Base-by-base conservation (phyloP, 2,888 invertebrate genomes). In the Choreutis nemorana region DNA sequence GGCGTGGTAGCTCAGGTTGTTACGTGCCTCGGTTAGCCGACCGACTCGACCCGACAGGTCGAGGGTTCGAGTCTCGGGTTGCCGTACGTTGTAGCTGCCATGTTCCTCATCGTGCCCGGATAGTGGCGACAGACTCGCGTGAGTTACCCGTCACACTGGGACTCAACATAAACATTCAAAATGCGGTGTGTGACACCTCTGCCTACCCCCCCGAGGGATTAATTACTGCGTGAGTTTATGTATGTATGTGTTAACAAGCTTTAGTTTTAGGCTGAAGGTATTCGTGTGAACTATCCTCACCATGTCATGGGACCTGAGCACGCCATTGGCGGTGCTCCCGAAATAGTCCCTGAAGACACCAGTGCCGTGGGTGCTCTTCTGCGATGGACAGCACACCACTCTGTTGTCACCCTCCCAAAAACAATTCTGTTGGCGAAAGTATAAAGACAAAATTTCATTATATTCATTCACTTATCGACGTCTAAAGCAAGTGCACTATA, bases 381-480 rank as follows among this genome's bases (percentile, higher is more conserved):
- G 4, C 3, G n/a, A 8, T 3, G 32, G 32, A 13, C 32, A 33
- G 14, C 32, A 33, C 13, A 33, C 32, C 6, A 33, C 26, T 1
- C 29, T n/a, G 1, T 20, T 33, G 1, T 8, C 23, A 3, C 29
- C 33, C 3, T 7, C 8, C 31, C 31, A 30, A 22, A 26, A 26
- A 9, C 30, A 30, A 28, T 28, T 31, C 28, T 31, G 12, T 3
- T 13, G 7, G n/a, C 12, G 7, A 31, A 12, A n/a, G n/a, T n/a
- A 13, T 3, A 10, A 23, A 16, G 8, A n/a, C 30, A 30, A 33
- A 26, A 15, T 30, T 33, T 27, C 30, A 30, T 9, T 16, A 21
- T 18, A 12, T 13, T n/a, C 20, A 33, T 24, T 15, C 16, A 27
- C 27, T 32, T 32, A 18, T n/a, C n/a, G n/a, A n/a, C n/a, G n/a